Conservation (phyloP, 2,888 invertebrate species). For the Ophion obscuratus region DNA sequence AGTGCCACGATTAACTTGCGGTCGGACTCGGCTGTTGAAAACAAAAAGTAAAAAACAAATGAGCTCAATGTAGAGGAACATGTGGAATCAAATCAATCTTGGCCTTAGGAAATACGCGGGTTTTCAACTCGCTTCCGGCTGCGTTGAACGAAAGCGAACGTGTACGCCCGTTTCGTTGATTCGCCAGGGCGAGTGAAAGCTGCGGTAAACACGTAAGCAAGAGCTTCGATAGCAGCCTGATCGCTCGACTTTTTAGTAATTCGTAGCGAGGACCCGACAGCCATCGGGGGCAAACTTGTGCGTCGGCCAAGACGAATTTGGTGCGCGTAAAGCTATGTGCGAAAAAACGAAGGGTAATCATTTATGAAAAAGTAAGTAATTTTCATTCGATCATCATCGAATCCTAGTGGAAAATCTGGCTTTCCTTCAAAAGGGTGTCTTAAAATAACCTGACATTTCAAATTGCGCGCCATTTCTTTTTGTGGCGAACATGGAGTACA, state of each 20-base stretch:
- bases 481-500: too few species aligned
- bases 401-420: too few species aligned
- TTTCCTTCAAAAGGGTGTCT: too few species aligned
- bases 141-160: constrained; percentile 67
- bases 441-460: too few species aligned
- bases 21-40: constrained; percentile 78
- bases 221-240: constrained; percentile 49
- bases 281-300: too few species aligned
- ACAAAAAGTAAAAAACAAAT: constrained; percentile 61
- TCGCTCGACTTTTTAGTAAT: neutral
- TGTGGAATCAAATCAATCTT: constrained; percentile 45
- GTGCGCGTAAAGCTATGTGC: too few species aligned
- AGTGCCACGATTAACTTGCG: constrained; percentile 90
- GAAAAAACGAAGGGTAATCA: too few species aligned
- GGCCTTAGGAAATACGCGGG: constrained; percentile 35
- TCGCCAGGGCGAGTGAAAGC: constrained; percentile 67
- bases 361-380: too few species aligned
- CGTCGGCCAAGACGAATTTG: too few species aligned
- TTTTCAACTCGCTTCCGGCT: constrained; percentile 65
- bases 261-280: too few species aligned
- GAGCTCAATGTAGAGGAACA: neutral
- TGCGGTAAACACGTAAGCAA: constrained; percentile 44
- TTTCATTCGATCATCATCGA: too few species aligned
- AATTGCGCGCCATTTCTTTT: too few species aligned
- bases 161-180: constrained; percentile 30